Evolutionary conservation across 2,797 vertebrate species (phyloP), one percentile per base, ranked within the genome.

Genomic region (Craterocephalus amniculus): DNA sequence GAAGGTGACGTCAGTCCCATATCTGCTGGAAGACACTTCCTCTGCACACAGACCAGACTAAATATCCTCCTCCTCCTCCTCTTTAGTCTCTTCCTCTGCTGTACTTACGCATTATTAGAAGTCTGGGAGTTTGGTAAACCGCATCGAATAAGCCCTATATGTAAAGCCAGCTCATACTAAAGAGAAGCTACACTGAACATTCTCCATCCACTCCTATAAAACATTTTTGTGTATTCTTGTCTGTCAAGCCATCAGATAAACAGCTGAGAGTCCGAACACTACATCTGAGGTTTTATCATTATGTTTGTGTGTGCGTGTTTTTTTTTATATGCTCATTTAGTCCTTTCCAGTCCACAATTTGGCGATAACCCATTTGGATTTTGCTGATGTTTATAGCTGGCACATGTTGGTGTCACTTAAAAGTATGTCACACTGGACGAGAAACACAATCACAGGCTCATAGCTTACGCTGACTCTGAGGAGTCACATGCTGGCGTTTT

Each of bases 1-100:
- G 71, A 67, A 72, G 70, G 80, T 89, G 81, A 90, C 87, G 86
- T 90, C 85, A 90, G 64, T 72, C 32, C 34, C 54, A 56, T 58
- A 76, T 78, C 78, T 84, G 54, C 63, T 81, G 48, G 74, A 72
- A 65, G 72, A 77, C 65, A 56, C 65, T 72, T 83, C 74, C 77
- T 71, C 40, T 20, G 38, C 9, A 36, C 63, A 67, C 34, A 16
- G 59, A 26, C 8, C 55, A 87, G 76, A 86, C 83, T 68, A 83
- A 73, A 88, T 86, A 79, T 84, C 76, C 77, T 60, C 61, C 22
- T 80, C 57, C 72, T 72, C 55, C 31, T 55, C 57, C n/a, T n/a
- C n/a, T 31, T 26, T 26, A 11, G 64, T 59, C 71, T 81, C 60
- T 22, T 59, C 62, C 24, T 24, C 62, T 67, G 36, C 66, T 63